These are phyloP conservation scores for Cybosia mesomella DNA, from an alignment of 2,888 invertebrate species.

Conservation along the genomic window DNA sequence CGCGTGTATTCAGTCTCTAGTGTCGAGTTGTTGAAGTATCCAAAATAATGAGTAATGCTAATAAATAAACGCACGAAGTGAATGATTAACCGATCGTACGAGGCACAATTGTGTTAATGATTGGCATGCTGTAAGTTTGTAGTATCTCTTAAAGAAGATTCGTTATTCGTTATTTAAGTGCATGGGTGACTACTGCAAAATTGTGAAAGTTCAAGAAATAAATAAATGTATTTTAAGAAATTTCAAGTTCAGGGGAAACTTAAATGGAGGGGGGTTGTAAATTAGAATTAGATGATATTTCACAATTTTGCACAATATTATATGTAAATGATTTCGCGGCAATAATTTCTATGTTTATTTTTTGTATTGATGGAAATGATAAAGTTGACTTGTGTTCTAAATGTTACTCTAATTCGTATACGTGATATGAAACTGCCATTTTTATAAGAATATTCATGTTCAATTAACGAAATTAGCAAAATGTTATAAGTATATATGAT, in stretches of 20 bases:
- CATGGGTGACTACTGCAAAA: conserved; percentile 35
- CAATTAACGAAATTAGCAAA: conserved; percentile 60
- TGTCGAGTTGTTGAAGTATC: too few species aligned
- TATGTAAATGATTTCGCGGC: conserved; percentile 61
- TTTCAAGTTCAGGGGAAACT: conserved; percentile 16
- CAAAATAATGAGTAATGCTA: not conserved
- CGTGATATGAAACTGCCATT: conserved; percentile 84
- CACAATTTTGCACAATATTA: conserved; percentile 32
- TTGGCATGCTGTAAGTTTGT: conserved; percentile 64
- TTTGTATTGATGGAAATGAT: conserved; percentile 54
- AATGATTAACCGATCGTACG: conserved; percentile 65
- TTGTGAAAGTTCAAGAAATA: conserved; percentile 31
- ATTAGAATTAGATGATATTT: conserved; percentile 20
- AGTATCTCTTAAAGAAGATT: conserved; percentile 56
- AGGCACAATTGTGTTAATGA: conserved; percentile 64
- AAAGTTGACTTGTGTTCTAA: conserved; percentile 64
- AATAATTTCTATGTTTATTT: conserved; percentile 67
- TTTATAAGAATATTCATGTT: conserved; percentile 69
- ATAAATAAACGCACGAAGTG: conserved; percentile 64
- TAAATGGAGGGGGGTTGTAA: conserved; percentile 24
- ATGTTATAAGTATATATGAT: conserved; percentile 33
- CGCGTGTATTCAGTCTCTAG: too few species aligned
- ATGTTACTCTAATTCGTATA: conserved; percentile 73
- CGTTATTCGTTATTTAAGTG: conserved; percentile 54
- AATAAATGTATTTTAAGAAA: conserved; percentile 16